Evolutionary conservation across 2,113 vertebrate species (phyloP).

Genomic region (Macheiramphus alcinus): DNA sequence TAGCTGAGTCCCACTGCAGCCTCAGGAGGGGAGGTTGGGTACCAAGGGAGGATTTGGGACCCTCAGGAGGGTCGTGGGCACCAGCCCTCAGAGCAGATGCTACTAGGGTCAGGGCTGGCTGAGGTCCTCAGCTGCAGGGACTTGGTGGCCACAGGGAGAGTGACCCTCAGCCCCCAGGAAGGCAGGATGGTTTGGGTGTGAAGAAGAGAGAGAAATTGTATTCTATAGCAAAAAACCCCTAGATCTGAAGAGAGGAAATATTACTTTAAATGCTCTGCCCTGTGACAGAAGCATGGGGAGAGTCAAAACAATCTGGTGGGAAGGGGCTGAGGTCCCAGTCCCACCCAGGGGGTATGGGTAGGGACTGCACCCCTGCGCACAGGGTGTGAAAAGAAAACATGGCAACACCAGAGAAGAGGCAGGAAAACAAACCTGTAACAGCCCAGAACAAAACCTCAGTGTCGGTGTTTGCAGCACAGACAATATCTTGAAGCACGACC

Average conservation of each 20-base stretch:
- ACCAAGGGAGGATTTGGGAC: not conserved
- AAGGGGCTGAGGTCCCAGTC: not conserved
- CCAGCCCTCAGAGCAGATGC: not conserved
- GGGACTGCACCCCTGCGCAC: fast-evolving
- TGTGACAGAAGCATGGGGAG: not conserved
- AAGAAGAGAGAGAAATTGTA: not conserved
- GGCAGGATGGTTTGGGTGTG: not conserved
- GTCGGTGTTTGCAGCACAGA: not conserved
- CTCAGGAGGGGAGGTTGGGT: not conserved
- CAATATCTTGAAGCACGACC: not conserved
- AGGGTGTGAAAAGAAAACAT: not conserved
- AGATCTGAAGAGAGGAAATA: not conserved
- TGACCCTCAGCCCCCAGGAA: not conserved
- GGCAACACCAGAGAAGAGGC: not conserved
- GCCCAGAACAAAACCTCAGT: not conserved
- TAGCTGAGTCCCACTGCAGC: not conserved
- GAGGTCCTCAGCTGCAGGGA: not conserved
- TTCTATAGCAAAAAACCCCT: not conserved
- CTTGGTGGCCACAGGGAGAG: not conserved
- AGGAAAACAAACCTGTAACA: not conserved
- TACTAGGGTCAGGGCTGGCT: not conserved
- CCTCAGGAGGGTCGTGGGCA: not conserved
- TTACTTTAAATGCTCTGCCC: not conserved
- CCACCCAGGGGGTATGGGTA: fast-evolving
- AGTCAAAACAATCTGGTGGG: not conserved